Conservation (phyloP, 1,140 invertebrate species). For the Mizuhopecten yessoensis region DNA sequence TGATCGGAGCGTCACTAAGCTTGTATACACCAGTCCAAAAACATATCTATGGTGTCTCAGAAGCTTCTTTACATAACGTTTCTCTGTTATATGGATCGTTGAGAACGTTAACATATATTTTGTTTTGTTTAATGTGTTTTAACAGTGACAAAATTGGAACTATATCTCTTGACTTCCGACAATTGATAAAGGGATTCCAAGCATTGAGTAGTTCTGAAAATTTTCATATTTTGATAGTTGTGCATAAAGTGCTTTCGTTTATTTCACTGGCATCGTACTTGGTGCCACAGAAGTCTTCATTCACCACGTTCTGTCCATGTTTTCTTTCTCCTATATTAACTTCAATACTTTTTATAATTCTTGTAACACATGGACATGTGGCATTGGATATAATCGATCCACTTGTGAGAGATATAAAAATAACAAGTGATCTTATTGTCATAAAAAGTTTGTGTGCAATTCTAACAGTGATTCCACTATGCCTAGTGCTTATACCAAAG, state of each 20-base stretch:
- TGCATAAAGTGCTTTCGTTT: background rate
- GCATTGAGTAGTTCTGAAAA: background rate
- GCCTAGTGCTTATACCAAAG: background rate
- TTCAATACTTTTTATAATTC: background rate
- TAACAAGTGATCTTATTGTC: background rate
- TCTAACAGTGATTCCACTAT: background rate
- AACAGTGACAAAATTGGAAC: background rate
- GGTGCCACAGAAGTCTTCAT: background rate
- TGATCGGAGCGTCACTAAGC: background rate
- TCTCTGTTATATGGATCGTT: background rate
- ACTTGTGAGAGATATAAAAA: no score
- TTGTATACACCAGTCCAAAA: background rate
- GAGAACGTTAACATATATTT: background rate
- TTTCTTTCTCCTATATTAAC: background rate
- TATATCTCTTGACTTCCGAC: background rate
- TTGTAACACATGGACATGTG: background rate
- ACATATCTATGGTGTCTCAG: background rate
- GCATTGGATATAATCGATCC: background rate
- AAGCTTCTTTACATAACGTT: background rate
- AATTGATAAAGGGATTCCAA: background rate
- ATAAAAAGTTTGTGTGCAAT: background rate
- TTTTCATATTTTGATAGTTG: background rate
- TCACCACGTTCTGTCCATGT: background rate
- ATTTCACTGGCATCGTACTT: background rate
- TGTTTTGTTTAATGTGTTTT: background rate